These are phyloP conservation scores for Campylorhamphus procurvoides DNA, from an alignment of 2,113 vertebrate species.

Conservation along the genomic window DNA sequence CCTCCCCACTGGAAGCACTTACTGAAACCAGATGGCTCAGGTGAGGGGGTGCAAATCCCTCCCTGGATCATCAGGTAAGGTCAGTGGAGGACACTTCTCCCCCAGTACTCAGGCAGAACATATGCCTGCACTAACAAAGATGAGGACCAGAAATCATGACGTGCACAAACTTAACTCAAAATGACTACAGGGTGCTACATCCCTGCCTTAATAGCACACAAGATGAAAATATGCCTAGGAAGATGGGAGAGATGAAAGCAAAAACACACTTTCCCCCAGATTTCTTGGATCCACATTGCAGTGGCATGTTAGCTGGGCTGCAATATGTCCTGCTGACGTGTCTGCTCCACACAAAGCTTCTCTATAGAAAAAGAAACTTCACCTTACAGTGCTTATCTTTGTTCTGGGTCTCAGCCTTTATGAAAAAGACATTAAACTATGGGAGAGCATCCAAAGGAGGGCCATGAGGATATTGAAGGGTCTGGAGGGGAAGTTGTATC, in stretches of 20 bases:
- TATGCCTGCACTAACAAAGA: not conserved
- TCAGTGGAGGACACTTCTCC: not conserved
- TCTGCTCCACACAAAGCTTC: not conserved
- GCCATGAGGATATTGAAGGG: not conserved
- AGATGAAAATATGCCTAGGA: not conserved
- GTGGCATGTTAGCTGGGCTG: not conserved
- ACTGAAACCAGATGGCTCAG: not conserved
- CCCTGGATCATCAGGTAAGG: not conserved
- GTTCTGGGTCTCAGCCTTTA: not conserved
- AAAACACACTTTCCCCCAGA: not conserved
- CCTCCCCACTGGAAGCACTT: not conserved
- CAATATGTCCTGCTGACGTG: not conserved
- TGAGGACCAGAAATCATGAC: not conserved
- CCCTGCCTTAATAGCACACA: not conserved
- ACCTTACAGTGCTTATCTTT: not conserved
- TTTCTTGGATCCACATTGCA: fast-evolving
- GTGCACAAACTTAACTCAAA: not conserved
- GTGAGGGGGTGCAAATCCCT: not conserved
- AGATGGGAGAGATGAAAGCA: not conserved
- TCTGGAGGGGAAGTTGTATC: not conserved
- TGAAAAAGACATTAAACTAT: not conserved
- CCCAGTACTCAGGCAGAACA: not conserved
- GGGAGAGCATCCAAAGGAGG: not conserved
- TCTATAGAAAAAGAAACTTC: not conserved
- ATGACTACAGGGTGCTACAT: not conserved